A percentile compares a stretch with the other conserved stretches of the same genome.
phyloP scores from a whole-genome alignment of 2,888 invertebrate genomes.

The Actias luna region DNA sequence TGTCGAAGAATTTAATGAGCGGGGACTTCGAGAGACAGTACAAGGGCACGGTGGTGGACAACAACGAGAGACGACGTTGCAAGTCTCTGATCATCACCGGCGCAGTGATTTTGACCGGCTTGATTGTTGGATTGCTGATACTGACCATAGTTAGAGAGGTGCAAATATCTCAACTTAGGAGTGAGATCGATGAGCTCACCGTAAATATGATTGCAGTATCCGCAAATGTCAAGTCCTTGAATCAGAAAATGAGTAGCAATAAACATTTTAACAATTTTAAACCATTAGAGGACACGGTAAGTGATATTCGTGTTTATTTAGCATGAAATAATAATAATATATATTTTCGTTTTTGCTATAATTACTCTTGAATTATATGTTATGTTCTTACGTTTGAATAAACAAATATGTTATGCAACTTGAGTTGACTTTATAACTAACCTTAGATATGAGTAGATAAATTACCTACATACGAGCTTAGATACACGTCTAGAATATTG shows the following conservation, averaged over 20 bases:
- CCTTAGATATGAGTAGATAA: neutral
- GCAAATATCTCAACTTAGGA: constrained; percentile 56
- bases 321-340: neutral
- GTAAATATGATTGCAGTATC: constrained; percentile 64
- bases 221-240: constrained; percentile 60
- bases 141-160: constrained; percentile 64
- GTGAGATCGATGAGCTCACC: constrained; percentile 65
- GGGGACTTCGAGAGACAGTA: constrained; percentile 72
- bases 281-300: constrained; percentile 69
- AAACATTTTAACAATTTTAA: constrained; percentile 63
- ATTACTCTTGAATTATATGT: neutral
- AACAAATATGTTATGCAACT: constrained; percentile 16
- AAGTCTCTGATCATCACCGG: constrained; percentile 48
- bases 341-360: no score
- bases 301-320: constrained; percentile 25
- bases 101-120: constrained; percentile 44
- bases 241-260: constrained; percentile 62
- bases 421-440: constrained; percentile 1
- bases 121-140: constrained; percentile 58
- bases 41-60: constrained; percentile 49
- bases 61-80: constrained; percentile 40
- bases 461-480: neutral
- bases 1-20: constrained; percentile 72
- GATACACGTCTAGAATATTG: constrained; percentile 44
- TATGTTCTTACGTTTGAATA: neutral